These are phyloP conservation scores for Corythoichthys intestinalis DNA, from an alignment of 2,113 vertebrate genomes.

Conservation along the genomic window DNA sequence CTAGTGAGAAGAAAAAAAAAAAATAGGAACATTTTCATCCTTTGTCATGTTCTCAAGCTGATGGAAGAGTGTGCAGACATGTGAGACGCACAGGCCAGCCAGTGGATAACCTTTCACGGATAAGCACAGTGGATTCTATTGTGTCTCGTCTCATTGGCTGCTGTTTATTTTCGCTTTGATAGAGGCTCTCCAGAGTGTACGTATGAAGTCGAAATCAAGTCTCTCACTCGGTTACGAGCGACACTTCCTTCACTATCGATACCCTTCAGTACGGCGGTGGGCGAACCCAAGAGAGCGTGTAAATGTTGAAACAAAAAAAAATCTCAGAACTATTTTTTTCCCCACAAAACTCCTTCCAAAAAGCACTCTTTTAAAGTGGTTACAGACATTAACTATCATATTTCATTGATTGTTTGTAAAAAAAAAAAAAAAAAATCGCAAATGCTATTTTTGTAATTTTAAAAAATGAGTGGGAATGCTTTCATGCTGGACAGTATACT, in stretches of 20 bases:
- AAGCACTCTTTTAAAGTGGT: background rate
- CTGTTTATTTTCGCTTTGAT: conserved; percentile 58
- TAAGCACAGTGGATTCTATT: conserved; percentile 47
- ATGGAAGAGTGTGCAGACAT: conserved; percentile 27
- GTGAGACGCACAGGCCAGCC: conserved; percentile 17
- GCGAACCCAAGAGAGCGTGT: background rate
- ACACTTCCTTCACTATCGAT: background rate
- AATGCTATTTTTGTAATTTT: too few species aligned
- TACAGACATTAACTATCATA: background rate
- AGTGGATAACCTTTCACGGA: conserved; percentile 39
- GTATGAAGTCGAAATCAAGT: conserved; percentile 45
- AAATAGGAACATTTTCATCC: conserved; percentile 4
- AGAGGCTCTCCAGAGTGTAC: conserved; percentile 44
- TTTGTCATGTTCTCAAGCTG: conserved; percentile 22
- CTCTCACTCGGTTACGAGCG: conserved; percentile 4
- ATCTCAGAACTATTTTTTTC: background rate
- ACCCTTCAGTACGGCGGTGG: background rate
- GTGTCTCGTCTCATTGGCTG: conserved; percentile 53
- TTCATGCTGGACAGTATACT: too few species aligned
- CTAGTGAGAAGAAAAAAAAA: conserved; percentile 18
- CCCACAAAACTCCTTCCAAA: background rate
- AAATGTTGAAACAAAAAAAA: background rate
- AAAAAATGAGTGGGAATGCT: too few species aligned
- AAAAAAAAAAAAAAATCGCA: too few species aligned
- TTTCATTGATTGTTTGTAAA: background rate